Evolutionary conservation across 2,113 vertebrate genomes (phyloP).

Genomic region (Nesoenas mayeri): DNA sequence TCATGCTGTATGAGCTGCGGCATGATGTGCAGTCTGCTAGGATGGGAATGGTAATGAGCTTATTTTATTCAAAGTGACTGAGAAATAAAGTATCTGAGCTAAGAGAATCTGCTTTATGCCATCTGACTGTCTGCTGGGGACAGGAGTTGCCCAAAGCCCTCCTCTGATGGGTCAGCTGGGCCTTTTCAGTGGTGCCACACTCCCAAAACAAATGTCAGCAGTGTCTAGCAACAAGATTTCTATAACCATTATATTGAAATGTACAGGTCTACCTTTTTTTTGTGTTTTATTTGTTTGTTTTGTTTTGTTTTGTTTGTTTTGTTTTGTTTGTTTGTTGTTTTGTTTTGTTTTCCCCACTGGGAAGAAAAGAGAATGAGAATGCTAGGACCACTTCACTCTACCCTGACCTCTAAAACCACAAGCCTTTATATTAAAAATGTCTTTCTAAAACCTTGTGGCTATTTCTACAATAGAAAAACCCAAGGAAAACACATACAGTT

Average conservation of each 20-base stretch:
- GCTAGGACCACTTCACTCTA: neutral
- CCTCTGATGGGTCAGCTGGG: neutral
- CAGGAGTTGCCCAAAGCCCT: neutral
- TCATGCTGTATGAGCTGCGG: neutral
- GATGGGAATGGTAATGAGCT: neutral
- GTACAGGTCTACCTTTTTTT: neutral
- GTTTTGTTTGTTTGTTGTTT: too few relatives aligned
- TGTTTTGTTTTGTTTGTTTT: too few relatives aligned
- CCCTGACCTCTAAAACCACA: neutral
- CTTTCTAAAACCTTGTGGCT: neutral
- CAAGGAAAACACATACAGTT: neutral
- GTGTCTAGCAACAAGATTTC: neutral
- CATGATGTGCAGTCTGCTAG: neutral
- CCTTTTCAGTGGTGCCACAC: neutral
- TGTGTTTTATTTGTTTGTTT: too few relatives aligned
- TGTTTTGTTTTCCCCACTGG: rapidly evolving
- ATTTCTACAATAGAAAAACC: neutral
- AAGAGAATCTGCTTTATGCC: neutral
- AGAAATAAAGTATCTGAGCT: neutral
- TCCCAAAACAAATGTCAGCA: neutral
- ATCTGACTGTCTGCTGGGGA: neutral
- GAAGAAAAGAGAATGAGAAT: neutral
- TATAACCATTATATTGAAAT: neutral
- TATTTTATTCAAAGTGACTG: neutral
- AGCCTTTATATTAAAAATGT: neutral